A percentile compares a stretch with the other conserved stretches of the same genome.
These are phyloP conservation scores for Lepus timidus DNA, from an alignment of 2,113 vertebrate genomes.

Conservation along the genomic window DNA sequence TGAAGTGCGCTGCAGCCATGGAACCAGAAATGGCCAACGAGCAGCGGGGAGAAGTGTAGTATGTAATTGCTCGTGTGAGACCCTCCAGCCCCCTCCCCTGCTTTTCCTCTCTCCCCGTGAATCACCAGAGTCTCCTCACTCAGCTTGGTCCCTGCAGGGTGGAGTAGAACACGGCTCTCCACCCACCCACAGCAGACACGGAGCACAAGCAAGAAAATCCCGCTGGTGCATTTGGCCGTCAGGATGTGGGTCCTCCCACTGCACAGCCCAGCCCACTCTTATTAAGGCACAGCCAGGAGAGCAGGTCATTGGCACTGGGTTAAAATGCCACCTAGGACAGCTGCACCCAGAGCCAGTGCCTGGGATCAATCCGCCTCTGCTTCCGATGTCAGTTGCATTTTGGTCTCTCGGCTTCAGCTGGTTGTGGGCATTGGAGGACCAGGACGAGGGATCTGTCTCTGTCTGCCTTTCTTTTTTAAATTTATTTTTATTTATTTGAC, in stretches of 20 bases:
- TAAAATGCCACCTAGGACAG: too few relatives aligned
- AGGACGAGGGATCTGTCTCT: too few relatives aligned
- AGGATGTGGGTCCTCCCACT: background rate
- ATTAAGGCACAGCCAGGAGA: background rate
- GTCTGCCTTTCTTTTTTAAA: too few relatives aligned
- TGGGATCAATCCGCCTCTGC: too few relatives aligned
- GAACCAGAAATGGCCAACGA: background rate
- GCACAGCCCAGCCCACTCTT: background rate
- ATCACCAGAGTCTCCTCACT: background rate
- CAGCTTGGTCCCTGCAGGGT: background rate
- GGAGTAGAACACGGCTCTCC: too few relatives aligned
- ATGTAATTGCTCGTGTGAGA: background rate
- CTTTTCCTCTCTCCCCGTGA: background rate
- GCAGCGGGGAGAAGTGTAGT: background rate
- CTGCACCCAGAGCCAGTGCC: too few relatives aligned
- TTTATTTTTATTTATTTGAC: too few relatives aligned
- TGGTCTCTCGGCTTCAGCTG: too few relatives aligned
- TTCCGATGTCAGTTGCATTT: too few relatives aligned
- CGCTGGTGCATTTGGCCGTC: background rate
- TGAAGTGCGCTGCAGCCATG: background rate
- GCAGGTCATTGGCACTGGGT: too few relatives aligned
- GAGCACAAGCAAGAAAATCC: background rate
- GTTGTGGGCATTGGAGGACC: too few relatives aligned
- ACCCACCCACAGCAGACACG: background rate
- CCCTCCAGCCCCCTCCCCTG: too few relatives aligned